Base-by-base conservation (phyloP, 2,797 vertebrate genomes). In the Rachycentron canadum region DNA sequence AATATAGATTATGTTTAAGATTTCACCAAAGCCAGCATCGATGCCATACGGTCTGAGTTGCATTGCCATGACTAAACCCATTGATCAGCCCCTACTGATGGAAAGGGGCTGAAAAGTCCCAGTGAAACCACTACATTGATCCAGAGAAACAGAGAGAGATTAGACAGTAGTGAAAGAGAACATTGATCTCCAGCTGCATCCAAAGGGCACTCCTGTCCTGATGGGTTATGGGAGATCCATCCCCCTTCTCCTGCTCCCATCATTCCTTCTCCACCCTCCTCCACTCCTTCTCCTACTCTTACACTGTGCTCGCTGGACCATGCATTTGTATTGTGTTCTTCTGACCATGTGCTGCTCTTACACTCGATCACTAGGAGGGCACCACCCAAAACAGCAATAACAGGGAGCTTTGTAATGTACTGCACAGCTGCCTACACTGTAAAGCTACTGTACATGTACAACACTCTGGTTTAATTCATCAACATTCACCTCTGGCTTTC, bases 41-140 rank as follows among this genome's bases (percentile, higher is more conserved):
- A 88, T 91, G 67, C 26, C 17, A 36, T 30, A 71, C 69, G 60
- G 80, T 30, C 55, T 64, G 66, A 71, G 78, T 61, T 80, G 75
- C 55, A 45, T 32, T 32, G 73, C 78, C 23, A 69, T 71, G 72
- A 82, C 72, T 63, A 56, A 56, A 69, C 53, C 49, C 73, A 93
- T 89, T 84, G 92, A 94, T 93, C 82, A 80, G 59, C 47, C 72
- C 53, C 43, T 69, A 43, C 81, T 77, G 72, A 65, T 76, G 52
- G 49, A 23, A 47, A 66, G 57, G 60, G 38, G 57, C 40, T 68
- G 36, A 64, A 61, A 58, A 67, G 81, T 89, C 86, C 84, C 83
- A 85, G 41, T 85, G 83, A 88, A 89, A 86, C 88, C 87, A 88
- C 79, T 78, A 63, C 68, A 92, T 92, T 87, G 92, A 94, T 93